Base-by-base conservation (phyloP, 1,140 invertebrate genomes). In the Akabosia matsudoensis region DNA sequence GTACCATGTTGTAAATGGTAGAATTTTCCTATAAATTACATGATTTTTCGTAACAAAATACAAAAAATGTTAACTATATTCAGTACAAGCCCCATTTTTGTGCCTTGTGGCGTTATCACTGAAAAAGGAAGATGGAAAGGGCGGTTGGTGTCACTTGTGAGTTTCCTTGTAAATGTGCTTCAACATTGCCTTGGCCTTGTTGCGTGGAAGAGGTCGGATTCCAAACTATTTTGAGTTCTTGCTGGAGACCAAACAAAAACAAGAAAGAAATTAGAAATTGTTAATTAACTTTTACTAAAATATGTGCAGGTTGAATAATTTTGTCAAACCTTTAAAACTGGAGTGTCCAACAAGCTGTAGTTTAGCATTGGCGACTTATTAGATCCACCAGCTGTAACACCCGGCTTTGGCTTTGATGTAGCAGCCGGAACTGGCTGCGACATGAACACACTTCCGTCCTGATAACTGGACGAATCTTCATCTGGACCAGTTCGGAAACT, bases 151-250 rank as follows among this genome's bases (percentile, higher is more conserved):
- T 67, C n/a, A 67, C 30, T 67, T 28, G 31, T 87, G 85, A 22
- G 85, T 82, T 78, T 87, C 83, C 3, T 86, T 82, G 77, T 87
- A 87, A 78, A 88, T 86, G 70, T 87, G 84, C 33, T 82, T 82
- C 52, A 88, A 83, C 31, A 88, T 74, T 79, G 84, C 80, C 34
- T 85, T 84, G 18, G 87, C 86, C 78, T 84, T 85, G 2, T 82
- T 78, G 24, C 85, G 83, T 33, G 82, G 84, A 28, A 86, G 82
- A 24, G 82, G 79, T 64, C 86, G 86, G 7, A 88, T 75, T 72
- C 87, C 87, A 79, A 83, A 87, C 75, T 84, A n/a, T 85, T 16
- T 84, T 80, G 70, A 88, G 82, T 79, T 86, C 84, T 81, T 79
- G 81, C 86, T 87, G 75, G 0, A 82, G 79, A 28, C 28, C 74